Base-by-base conservation (phyloP, 2,888 invertebrate genomes). In the Dastarcus helophoroides region DNA sequence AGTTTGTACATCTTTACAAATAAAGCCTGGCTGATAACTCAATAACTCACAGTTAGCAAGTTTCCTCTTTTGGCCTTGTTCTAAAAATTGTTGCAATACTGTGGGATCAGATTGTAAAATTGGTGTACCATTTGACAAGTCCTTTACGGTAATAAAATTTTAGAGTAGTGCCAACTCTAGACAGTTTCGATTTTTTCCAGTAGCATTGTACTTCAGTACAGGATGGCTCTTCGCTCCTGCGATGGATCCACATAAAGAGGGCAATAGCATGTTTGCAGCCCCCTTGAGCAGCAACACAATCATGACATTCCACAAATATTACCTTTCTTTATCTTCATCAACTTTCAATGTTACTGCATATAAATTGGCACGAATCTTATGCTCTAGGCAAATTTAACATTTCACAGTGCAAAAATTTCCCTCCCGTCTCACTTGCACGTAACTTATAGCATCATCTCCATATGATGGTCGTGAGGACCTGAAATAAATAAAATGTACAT, bases 201-300 rank as follows among this genome's bases (percentile, higher is more conserved):
- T 25, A 25, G n/a, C 32, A 32, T 32, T 15, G 26, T 10, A 26
- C 32, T 32, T 32, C 32, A 11, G 32, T 27, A 22, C 32, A 32
- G 13, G 32, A 32, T 15, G 28, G 32, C 29, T 32, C 28, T 32
- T 27, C 13, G 28, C 32, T 29, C 22, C 22, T 13, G 9, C 19
- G 12, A 32, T 32, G 32, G 2, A 39, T 12, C 38, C 42, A 42
- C 35, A 33, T 33, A 14, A 41, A 26, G 15, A 42, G 33, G 11
- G 38, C 36, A 21, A 41, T 29, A 10, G 38, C 35, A 31, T 42
- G 38, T 28, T 39, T 42, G 17, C 42, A 42, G 5, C 38, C 36
- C 6, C 41, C 41, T 21, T 26, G 19, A 14, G 32, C 21, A 32
- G 27, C 37, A 27, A 32, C 35, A 32, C 37, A 37, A 33, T 37